Evolutionary conservation across 2,113 vertebrate species (phyloP).

Genomic region (Prolemur simus): DNA sequence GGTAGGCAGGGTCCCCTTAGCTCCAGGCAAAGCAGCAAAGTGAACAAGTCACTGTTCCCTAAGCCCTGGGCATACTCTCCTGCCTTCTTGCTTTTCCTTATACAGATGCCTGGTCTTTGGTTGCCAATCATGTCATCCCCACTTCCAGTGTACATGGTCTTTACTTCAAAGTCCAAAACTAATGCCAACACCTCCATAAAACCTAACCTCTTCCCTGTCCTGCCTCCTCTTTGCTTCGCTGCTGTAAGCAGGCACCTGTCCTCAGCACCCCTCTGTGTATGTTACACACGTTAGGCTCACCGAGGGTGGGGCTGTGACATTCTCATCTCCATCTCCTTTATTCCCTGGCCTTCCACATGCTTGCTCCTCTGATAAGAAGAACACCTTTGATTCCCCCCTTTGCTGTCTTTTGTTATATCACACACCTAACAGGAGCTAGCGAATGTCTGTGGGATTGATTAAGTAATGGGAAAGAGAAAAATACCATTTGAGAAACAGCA

Average conservation of each 20-base stretch:
- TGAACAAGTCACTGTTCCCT: neutral
- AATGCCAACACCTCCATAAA: neutral
- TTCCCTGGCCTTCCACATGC: neutral
- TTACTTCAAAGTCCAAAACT: neutral
- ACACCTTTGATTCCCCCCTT: neutral
- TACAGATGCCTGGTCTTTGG: neutral
- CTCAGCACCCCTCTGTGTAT: neutral
- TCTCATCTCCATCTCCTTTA: neutral
- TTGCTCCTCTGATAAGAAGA: neutral
- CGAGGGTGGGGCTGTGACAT: neutral
- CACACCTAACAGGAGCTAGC: neutral
- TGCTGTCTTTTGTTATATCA: neutral
- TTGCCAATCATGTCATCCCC: neutral
- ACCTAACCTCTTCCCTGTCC: rapidly evolving
- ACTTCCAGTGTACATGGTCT: neutral
- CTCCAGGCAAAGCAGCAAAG: neutral
- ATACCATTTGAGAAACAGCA: neutral
- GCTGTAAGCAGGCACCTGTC: neutral
- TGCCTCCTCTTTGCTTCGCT: no score
- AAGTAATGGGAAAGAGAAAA: neutral
- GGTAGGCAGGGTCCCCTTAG: neutral
- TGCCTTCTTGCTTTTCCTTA: neutral
- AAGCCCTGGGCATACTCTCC: no score
- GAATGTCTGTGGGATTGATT: neutral
- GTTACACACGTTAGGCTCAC: no score